Conservation (phyloP, 2,888 invertebrate species). For the Cepaea hortensis region DNA sequence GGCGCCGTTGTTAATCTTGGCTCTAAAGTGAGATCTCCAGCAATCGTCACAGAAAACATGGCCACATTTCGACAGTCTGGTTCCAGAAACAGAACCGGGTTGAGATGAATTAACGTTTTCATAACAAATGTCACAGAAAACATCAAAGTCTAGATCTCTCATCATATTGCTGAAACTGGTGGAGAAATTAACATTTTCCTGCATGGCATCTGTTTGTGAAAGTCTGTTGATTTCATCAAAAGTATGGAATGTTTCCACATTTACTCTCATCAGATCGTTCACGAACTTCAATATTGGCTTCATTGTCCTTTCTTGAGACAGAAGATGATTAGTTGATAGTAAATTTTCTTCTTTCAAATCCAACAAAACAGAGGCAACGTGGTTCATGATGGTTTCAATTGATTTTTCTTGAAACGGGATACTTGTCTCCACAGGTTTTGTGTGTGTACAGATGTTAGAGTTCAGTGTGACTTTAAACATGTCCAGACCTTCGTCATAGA, state of each 20-base stretch:
- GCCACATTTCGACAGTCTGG: constrained; percentile 47
- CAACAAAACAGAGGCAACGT: constrained; percentile 9
- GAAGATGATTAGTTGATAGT: not conserved
- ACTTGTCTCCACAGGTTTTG: constrained; percentile 2
- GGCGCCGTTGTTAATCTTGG: constrained; percentile 42
- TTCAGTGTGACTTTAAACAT: constrained; percentile 47
- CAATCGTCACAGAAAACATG: constrained; percentile 55
- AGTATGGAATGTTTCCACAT: constrained; percentile 12
- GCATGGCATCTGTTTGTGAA: not conserved
- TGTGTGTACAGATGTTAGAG: constrained; percentile 29
- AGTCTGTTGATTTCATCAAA: constrained; percentile 6
- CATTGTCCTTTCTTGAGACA: no score
- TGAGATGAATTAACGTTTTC: constrained; percentile 48
- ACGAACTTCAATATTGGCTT: not conserved
- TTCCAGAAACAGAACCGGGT: constrained; percentile 30
- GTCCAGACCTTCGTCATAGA: constrained; percentile 46
- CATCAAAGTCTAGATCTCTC: constrained; percentile 20
- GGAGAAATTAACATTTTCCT: constrained; percentile 4
- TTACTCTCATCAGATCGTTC: not conserved
- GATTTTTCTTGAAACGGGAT: constrained; percentile 26
- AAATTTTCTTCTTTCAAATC: constrained; percentile 30
- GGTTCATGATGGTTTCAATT: constrained; percentile 40
- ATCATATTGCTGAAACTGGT: not conserved
- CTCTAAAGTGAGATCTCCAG: constrained; percentile 50
- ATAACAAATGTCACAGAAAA: constrained; percentile 54